Percentiles rank a stretch among this genome's conserved stretches.
These are phyloP conservation scores for Anagrus nilaparvatae DNA, from an alignment of 1,140 invertebrate species.

Conservation along the genomic window DNA sequence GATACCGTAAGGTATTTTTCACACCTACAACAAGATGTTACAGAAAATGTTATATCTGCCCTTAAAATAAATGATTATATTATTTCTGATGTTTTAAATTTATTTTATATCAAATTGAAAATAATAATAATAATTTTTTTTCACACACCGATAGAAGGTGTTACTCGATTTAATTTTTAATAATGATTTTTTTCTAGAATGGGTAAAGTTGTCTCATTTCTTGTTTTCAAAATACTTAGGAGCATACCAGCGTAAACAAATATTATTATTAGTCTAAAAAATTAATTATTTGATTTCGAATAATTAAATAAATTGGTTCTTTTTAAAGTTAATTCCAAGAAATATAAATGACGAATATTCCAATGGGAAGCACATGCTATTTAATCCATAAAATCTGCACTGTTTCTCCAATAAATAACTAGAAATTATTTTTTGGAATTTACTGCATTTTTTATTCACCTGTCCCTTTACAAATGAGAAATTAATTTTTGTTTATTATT, in stretches of 20 bases:
- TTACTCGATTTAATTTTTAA: constrained; percentile 63
- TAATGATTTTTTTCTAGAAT: constrained; percentile 57
- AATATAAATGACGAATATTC: constrained; percentile 66
- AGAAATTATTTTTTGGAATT: constrained; percentile 10
- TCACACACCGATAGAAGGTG: constrained; percentile 61
- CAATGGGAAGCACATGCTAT: constrained; percentile 66
- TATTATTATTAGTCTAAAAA: constrained; percentile 49
- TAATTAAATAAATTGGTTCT: neutral
- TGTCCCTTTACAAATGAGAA: too few species aligned
- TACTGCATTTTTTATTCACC: constrained; percentile 30
- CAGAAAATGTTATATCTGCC: too few species aligned
- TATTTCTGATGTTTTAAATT: too few species aligned
- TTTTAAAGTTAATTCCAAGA: constrained; percentile 53
- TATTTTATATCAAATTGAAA: too few species aligned
- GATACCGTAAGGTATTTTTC: too few species aligned
- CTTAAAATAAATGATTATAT: too few species aligned
- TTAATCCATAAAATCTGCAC: constrained; percentile 58
- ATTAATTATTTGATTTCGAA: constrained; percentile 3
- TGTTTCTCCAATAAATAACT: constrained; percentile 53
- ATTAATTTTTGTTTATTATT: too few species aligned
- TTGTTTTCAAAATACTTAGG: constrained; percentile 50
- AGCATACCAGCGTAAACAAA: constrained; percentile 56
- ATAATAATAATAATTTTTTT: constrained; percentile 62
- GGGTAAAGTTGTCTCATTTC: constrained; percentile 48
- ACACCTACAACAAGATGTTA: too few species aligned